Base-by-base conservation (phyloP, 1,140 invertebrate species). In the Temnothorax nylanderi region DNA sequence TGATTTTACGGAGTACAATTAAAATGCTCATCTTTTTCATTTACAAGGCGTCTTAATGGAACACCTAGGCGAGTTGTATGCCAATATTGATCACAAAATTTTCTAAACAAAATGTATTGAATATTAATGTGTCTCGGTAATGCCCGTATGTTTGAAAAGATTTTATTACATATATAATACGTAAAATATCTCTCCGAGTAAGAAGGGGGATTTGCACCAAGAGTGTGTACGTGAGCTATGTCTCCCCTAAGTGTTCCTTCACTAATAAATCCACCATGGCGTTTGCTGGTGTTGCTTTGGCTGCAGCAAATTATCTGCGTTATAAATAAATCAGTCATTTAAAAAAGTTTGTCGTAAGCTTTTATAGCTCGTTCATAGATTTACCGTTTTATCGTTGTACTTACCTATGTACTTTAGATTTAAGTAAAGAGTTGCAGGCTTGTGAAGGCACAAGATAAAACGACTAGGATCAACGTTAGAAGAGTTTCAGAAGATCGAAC, bases 251-350 rank as follows among this genome's bases (percentile, higher is more conserved):
- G 89, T 86, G 80, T 92, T 84, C 87, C 89, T 89, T 69, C 58
- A 74, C 80, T 91, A 86, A 88, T 89, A 89, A 80, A 88, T 86
- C 89, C 92, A 93, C 93, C 91, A 92, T 93, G 71, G 90, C 88
- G 88, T 93, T 90, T 90, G 92, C 91, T 92, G 92, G 91, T 93
- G 92, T 93, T 92, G 92, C 94, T 94, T 94, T 94, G 94, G 94
- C 94, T 94, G 93, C 90, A 94, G 93, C 92, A 94, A 94, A 93
- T 94, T 94, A 94, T 81, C 94, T 94, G 72, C 3, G 3, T 21
- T 49, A 56, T 80, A 51, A 82, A 69, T 16, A 76, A 41, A 44
- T 69, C 16, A 13, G 2, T 58, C 47, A 44, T 62, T 67, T 26
- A 58, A 58, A 41, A 0, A 26, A 56, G 41, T 69, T 69, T 7